Conservation (phyloP, 2,113 vertebrate genomes). For the Nycticorax nycticorax region DNA sequence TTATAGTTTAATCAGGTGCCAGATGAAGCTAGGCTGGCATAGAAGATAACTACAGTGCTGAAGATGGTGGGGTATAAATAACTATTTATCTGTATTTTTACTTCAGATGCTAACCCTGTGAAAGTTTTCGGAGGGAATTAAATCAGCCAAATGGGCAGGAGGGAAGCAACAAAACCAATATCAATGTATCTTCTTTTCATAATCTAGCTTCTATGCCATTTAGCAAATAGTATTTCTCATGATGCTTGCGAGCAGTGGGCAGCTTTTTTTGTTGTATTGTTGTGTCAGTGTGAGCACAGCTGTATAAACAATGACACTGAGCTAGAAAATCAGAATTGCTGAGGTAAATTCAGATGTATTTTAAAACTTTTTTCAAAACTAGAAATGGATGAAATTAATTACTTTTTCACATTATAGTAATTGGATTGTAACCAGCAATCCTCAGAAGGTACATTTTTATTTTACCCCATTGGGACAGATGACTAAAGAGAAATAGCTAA, state of each 20-base stretch:
- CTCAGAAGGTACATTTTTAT: background rate
- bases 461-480: background rate
- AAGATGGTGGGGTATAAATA: background rate
- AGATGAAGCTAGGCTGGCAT: slow-evolving; percentile 7
- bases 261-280: background rate
- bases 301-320: background rate
- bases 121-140: background rate
- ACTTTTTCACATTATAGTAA: background rate
- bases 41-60: background rate
- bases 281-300: background rate
- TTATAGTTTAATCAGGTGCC: slow-evolving; percentile 35
- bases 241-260: background rate
- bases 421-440: background rate
- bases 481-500: background rate
- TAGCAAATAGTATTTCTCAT: background rate
- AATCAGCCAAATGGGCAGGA: background rate
- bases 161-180: background rate
- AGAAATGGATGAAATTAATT: background rate
- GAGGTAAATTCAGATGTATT: background rate
- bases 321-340: background rate
- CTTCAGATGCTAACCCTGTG: background rate
- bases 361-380: background rate
- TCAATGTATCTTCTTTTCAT: background rate
- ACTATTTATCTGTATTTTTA: background rate
- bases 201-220: background rate